Base-by-base conservation (phyloP, 2,888 invertebrate species). In the Drosophila percnosoma region DNA sequence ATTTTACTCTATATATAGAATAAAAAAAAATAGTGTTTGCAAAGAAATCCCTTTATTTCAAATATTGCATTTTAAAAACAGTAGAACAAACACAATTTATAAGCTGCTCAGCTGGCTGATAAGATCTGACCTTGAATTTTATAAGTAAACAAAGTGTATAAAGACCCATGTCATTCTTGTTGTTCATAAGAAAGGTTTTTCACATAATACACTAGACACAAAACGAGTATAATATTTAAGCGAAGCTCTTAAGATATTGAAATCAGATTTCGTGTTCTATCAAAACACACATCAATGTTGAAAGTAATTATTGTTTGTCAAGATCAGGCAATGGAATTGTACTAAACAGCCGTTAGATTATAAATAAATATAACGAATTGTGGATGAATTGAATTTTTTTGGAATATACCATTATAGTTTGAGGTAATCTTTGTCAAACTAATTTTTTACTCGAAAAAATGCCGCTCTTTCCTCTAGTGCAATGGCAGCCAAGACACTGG, bases 401-500 rank as follows among this genome's bases (percentile, higher is more conserved):
- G 6, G 24, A 10, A 49, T 18, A 18, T 49, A 48, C 21, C 27
- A 48, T 15, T 3, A 24, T 7, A 6, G 10, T n/a, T 51, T 18
- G 6, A 18, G 5, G n/a, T 18, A 45, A 45, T 21, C 18, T 3
- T 13, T 31, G 18, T 6, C 11, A 3, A 51, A 51, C 10, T 5
- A 18, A 29, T 8, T n/a, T 42, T 57, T 31, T 42, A 31, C 2
- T 0, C 15, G 1, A 31, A 29, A 57, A 57, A 15, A 10, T 6
- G 8, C 4, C 7, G 15, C 4, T 6, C 2, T 18, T 21, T 21
- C 15, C 57, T 15, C 21, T 31, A 4, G 21, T 57, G 36, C 38
- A 45, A 49, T 21, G 33, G n/a, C 27, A 18, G 55, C 51, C 48
- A 34, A 31, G 42, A 27, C 52, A 60, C 69, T 66, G 68, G 57